Base-by-base conservation (phyloP, 2,888 invertebrate species). In the Cataglyphis altisquamis region DNA sequence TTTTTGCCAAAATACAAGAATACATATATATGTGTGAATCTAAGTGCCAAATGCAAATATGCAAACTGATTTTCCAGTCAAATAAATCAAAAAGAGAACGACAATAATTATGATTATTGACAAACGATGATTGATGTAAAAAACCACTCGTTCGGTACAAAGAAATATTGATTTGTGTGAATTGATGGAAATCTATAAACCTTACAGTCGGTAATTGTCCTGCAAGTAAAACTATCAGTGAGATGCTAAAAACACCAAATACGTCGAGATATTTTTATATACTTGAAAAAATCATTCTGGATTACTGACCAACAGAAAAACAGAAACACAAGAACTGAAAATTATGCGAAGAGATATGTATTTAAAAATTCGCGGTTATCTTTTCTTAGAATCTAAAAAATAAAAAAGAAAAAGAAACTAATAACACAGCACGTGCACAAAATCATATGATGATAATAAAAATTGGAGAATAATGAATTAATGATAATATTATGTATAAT, bases 141-240 rank as follows among this genome's bases (percentile, higher is more conserved):
- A 60, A 57, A 36, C 70, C 21, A 21, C 21, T 78, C 78, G 21
- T 80, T 60, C 48, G 78, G 60, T 80, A 80, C 55, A 29, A 41
- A 10, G 52, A 10, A 41, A 57, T n/a, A 75, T 64, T 39, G 55
- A 57, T 67, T 80, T 70, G 32, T 9, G 21, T 18, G 18, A 12
- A 62, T 60, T 60, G 60, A 62, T 70, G 45, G 5, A 29, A 29
- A 29, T 29, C 29, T 29, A 29, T 29, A 55, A 57, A n/a, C 36
- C 45, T 78, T 60, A 45, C 70, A 9, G 70, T 80, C 70, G 78
- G 70, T 80, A 80, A 80, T 60, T 70, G 0, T 75, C 12, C 32
- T n/a, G 18, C 6, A 18, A 62, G 36, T 68, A 3, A 60, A 57
- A 67, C 29, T n/a, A 39, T 41, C 52, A n/a, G n/a, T 66, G 25